Base-by-base conservation (phyloP, 2,797 vertebrate species). In the Bufotes viridis region DNA sequence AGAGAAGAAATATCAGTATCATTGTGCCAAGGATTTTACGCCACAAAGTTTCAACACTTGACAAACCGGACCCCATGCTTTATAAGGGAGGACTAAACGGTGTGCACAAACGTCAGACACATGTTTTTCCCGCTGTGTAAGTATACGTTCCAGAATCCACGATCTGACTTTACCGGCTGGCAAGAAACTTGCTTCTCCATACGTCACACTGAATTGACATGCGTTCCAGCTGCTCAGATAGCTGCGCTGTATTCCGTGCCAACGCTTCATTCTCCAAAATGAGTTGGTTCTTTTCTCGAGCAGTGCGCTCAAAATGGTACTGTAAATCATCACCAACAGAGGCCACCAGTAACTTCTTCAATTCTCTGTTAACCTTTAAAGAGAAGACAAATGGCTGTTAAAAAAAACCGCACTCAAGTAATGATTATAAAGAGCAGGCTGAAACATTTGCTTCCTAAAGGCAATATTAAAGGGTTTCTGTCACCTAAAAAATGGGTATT, bases 201-300 rank as follows among this genome's bases (percentile, higher is more conserved):
- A 99, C 98, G 0, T 99, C 98, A 84, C 98, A 98, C 79, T 99
- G 98, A 90, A 99, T 99, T 7, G 97, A 98, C 97, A 97, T 98
- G n/a, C 98, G 96, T 90, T 99, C 98, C 55, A 99, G 82, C 84
- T 99, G 98, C 87, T 99, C 98, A 0, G 97, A 97, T 0, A 97
- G 92, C 86, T 98, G 97, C 2, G 97, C 92, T 81, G 96, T 93
- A 90, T 93, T 96, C 13, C 95, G 94, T 2, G 96, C 94, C 58
- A 98, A 91, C 14, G 95, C 96, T 92, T 99, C 98, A 0, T 99
- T 99, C 93, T 99, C 98, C 87, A 99, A 92, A 88, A 98, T 97
- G 67, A 99, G 94, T 90, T 99, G 98, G 91, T 98, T 99, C 92
- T 99, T 99, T 92, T 99, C 98, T 26, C 98, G 96, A 1, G 98